These are phyloP conservation scores for Oasisia sp. DNA, from an alignment of 2,888 invertebrate species.

Conservation along the genomic window DNA sequence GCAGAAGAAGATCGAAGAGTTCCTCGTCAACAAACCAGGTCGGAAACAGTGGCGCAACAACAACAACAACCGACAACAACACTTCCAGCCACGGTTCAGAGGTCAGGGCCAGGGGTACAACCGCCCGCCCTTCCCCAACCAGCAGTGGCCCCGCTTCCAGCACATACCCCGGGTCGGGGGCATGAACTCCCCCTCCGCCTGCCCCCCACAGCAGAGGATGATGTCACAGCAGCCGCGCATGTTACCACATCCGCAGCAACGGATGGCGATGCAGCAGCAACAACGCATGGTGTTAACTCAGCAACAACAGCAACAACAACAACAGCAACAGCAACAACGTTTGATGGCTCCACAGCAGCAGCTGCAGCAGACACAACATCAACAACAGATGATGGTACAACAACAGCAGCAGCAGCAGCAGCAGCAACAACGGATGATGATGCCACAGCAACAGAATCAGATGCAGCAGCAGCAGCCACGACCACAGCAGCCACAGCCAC, in stretches of 20 bases:
- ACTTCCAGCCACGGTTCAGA: not conserved
- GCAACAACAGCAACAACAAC: no score
- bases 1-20: not conserved
- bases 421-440: not conserved
- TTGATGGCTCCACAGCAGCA: not conserved
- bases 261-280: not conserved
- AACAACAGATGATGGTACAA: not conserved
- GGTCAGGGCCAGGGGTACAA: not conserved
- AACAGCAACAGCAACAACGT: no score
- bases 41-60: not conserved
- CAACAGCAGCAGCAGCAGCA: not conserved
- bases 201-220: not conserved
- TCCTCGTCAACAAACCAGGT: slow-evolving; percentile 11
- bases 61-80: not conserved
- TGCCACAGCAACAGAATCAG: not conserved
- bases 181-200: not conserved
- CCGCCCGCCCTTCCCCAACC: not conserved
- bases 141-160: slow-evolving; percentile 7
- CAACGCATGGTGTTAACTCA: not conserved
- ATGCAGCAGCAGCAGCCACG: not conserved
- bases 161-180: not conserved
- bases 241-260: not conserved
- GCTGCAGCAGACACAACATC: not conserved
- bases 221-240: not conserved
- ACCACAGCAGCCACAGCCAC: not conserved